Conservation (phyloP, 2,113 vertebrate genomes). For the Larimichthys polyactis region DNA sequence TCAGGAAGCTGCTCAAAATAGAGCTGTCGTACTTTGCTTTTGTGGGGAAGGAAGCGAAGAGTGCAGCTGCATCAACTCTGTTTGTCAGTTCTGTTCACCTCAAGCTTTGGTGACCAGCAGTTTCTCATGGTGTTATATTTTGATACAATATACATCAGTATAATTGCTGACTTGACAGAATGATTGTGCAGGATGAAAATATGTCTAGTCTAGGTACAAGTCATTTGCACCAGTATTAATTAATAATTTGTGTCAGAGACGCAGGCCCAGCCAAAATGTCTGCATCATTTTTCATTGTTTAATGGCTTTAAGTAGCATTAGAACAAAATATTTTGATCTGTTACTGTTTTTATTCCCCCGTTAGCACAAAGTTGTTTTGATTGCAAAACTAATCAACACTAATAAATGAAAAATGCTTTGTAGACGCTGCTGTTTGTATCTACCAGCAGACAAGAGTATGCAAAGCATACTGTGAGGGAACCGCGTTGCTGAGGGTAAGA, state of each 20-base stretch:
- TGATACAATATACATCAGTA: slow-evolving; percentile 6
- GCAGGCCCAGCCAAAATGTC: neutral
- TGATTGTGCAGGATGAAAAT: neutral
- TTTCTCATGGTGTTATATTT: slow-evolving; percentile 39
- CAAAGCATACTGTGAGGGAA: slow-evolving; percentile 80
- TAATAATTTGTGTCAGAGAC: neutral
- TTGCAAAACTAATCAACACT: neutral
- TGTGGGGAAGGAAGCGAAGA: slow-evolving; percentile 62
- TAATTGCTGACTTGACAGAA: neutral
- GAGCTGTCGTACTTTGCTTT: slow-evolving; percentile 50
- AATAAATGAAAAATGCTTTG: neutral
- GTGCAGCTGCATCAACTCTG: slow-evolving; percentile 37
- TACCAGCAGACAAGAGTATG: slow-evolving; percentile 82
- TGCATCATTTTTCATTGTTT: neutral
- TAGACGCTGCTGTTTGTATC: slow-evolving; percentile 77
- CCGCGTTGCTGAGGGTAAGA: slow-evolving; percentile 59
- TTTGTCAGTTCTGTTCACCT: slow-evolving; percentile 47
- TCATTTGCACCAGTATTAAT: neutral
- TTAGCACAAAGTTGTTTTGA: neutral
- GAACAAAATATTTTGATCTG: neutral
- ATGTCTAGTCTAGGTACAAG: neutral
- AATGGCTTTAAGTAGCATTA: no score
- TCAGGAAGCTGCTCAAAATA: slow-evolving; percentile 72
- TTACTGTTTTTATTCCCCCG: slow-evolving; percentile 1
- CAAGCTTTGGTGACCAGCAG: slow-evolving; percentile 14